phyloP scores from a whole-genome alignment of 2,113 vertebrate genomes.

The Sus scrofa region T2T-Sscrofa CM000819.6:125718501-125719000 shows the following conservation, averaged over 20 bases:
- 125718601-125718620: background rate
- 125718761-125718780: background rate
- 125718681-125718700: background rate
- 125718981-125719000: background rate
- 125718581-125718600: background rate
- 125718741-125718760: background rate
- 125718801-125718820: slow-evolving; percentile 16
- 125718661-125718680: background rate
- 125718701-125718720: background rate
- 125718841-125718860: background rate
- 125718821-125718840: background rate
- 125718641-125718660: background rate
- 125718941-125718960: background rate
- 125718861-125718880: background rate
- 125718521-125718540: background rate
- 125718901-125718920: background rate
- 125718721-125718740: background rate
- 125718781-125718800: background rate
- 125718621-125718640: background rate
- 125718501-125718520: background rate
- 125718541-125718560: background rate
- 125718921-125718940: background rate
- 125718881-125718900: background rate
- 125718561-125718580: background rate
- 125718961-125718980: slow-evolving; percentile 4